A percentile compares a stretch with the other conserved stretches of the same genome.
Conservation (phyloP, 2,113 vertebrate species). For the Patagioenas fasciata region DNA sequence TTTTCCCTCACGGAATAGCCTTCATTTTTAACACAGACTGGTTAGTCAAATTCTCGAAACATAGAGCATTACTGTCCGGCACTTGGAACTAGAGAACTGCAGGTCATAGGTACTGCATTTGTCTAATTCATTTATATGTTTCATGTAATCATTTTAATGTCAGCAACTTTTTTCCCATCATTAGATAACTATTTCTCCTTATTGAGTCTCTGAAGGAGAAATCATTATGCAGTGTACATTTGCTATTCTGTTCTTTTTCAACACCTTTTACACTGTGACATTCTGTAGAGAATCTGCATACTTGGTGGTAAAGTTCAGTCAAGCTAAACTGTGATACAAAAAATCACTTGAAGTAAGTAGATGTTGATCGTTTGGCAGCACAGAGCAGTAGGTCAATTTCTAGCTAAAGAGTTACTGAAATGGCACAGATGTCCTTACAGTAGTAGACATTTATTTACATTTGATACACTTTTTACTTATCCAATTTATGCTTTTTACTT, state of each 20-base stretch:
- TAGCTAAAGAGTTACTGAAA: not conserved
- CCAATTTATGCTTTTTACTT: not conserved
- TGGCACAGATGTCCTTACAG: not conserved
- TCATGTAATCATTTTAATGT: not conserved
- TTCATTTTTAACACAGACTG: not conserved
- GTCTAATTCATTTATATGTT: not conserved
- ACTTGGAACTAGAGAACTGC: not conserved
- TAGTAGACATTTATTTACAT: not conserved
- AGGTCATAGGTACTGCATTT: not conserved
- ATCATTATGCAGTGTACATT: not conserved
- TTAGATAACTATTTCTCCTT: not conserved
- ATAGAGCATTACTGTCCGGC: not conserved
- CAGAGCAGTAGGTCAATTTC: not conserved
- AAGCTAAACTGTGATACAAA: not conserved
- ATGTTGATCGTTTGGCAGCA: not conserved
- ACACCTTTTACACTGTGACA: not conserved
- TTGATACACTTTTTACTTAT: not conserved
- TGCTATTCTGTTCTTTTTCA: not conserved
- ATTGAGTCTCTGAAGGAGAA: not conserved
- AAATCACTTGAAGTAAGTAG: not conserved
- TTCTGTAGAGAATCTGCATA: not conserved
- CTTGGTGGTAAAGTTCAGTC: not conserved
- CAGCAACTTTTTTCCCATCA: not conserved
- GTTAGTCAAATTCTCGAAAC: slow-evolving; percentile 20
- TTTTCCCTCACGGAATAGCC: not conserved